Base-by-base conservation (phyloP, 2,888 invertebrate species). In the Agrilus mali region DNA sequence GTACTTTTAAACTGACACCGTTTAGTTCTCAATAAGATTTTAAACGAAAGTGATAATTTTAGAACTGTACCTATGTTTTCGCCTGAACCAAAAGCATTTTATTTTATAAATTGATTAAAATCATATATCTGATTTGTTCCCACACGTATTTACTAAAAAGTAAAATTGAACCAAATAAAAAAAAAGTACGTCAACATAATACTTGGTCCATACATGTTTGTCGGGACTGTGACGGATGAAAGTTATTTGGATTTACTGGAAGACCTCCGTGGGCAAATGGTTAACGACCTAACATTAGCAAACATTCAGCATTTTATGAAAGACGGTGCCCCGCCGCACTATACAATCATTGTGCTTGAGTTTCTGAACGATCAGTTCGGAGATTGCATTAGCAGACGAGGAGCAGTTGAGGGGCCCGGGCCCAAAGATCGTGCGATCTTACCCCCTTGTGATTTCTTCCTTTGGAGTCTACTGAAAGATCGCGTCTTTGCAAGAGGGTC, bases 181-280 rank as follows among this genome's bases (percentile, higher is more conserved):
- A n/a, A n/a, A n/a, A n/a, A n/a, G n/a, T n/a, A n/a, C n/a, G n/a
- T n/a, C n/a, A n/a, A n/a, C n/a, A n/a, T n/a, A n/a, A n/a, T n/a
- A n/a, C n/a, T n/a, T n/a, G 54, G 53, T 31, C 52, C 54, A 38
- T 53, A 49, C 41, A 44, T 47, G 40, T 49, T 44, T 38, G 40
- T 33, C 10, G 37, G 39, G 31, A 34, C 40, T 38, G 42, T 31
- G 41, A 40, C 44, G 35, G 43, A 17, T 33, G 33, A 17, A 41
- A 51, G 52, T 47, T 55, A 43, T 37, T 27, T 43, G 38, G 43
- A 38, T 32, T 15, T 43, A 17, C 43, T 43, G 12, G 31, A 17
- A 33, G 40, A 43, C 35, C 40, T 43, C 31, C 38, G 33, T 38
- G 43, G 38, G 27, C 20, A 38, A 43, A 31, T 43, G 22, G 39